A percentile compares a stretch with the other conserved stretches of the same genome.
These are phyloP conservation scores for Cantharis rufa DNA, from an alignment of 2,888 invertebrate species.

Conservation along the genomic window DNA sequence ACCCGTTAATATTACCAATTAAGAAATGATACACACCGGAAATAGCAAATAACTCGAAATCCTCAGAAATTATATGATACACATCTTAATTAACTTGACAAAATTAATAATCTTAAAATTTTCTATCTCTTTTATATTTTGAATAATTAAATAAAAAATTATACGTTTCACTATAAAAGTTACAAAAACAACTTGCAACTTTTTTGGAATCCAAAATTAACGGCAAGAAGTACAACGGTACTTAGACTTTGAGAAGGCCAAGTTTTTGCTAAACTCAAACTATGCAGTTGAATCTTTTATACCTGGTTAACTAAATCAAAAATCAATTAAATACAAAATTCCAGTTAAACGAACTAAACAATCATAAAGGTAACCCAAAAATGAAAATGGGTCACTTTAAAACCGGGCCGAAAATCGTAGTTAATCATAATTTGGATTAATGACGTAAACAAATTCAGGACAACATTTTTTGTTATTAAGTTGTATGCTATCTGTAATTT, in stretches of 20 bases:
- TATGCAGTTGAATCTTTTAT: neutral
- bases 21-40: neutral
- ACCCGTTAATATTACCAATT: neutral
- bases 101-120: neutral
- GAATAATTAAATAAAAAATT: neutral
- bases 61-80: neutral
- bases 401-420: too few relatives aligned
- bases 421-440: too few relatives aligned
- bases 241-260: neutral
- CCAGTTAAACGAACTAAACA: neutral
- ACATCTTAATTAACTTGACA: neutral
- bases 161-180: neutral
- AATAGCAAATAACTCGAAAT: neutral
- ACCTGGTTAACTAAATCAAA: neutral
- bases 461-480: too few relatives aligned
- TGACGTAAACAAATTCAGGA: too few relatives aligned
- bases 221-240: neutral
- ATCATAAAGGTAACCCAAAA: neutral
- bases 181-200: neutral
- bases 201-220: neutral
- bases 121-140: neutral
- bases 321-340: neutral
- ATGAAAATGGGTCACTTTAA: too few relatives aligned
- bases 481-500: too few relatives aligned
- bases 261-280: neutral